phyloP scores from a whole-genome alignment of 2,797 vertebrate genomes.

The Chrosomus eos region DNA sequence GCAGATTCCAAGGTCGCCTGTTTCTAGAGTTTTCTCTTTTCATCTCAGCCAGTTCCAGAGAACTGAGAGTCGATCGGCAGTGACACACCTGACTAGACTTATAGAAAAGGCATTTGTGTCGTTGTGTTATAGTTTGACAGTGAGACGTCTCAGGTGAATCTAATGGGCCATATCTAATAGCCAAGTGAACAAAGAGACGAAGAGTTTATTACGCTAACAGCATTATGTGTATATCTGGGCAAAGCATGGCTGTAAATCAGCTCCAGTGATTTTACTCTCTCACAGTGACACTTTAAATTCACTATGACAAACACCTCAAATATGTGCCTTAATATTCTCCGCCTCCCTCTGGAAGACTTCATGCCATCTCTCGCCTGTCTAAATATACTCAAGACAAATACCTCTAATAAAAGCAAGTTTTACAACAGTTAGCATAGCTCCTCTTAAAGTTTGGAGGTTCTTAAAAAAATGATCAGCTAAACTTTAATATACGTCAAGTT shows the following conservation, averaged over 20 bases:
- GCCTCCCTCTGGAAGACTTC: slow-evolving; percentile 20
- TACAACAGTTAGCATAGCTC: slow-evolving; percentile 15
- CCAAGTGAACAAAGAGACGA: slow-evolving; percentile 22
- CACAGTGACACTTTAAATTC: slow-evolving; percentile 36
- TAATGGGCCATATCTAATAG: slow-evolving; percentile 9
- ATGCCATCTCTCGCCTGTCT: slow-evolving; percentile 13
- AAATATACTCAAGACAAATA: slow-evolving; percentile 43
- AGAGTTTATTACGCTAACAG: slow-evolving; percentile 43
- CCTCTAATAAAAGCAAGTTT: slow-evolving; percentile 35
- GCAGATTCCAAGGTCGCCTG: not conserved
- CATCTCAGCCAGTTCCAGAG: not conserved
- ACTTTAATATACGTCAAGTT: slow-evolving; percentile 48
- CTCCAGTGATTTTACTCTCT: slow-evolving; percentile 16
- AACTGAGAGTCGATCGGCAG: not conserved
- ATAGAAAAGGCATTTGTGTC: slow-evolving; percentile 31
- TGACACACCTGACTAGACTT: not conserved
- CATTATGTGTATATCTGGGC: slow-evolving; percentile 25
- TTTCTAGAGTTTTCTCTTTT: not conserved
- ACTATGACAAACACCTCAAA: slow-evolving; percentile 37
- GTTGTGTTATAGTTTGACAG: slow-evolving; percentile 20
- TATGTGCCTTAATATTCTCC: slow-evolving; percentile 33
- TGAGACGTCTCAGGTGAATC: slow-evolving; percentile 23
- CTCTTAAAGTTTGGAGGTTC: slow-evolving; percentile 35
- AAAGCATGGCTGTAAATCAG: slow-evolving; percentile 23
- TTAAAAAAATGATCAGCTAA: slow-evolving; percentile 54